Conservation (phyloP, 1,140 invertebrate species). For the Musca vetustissima region DNA sequence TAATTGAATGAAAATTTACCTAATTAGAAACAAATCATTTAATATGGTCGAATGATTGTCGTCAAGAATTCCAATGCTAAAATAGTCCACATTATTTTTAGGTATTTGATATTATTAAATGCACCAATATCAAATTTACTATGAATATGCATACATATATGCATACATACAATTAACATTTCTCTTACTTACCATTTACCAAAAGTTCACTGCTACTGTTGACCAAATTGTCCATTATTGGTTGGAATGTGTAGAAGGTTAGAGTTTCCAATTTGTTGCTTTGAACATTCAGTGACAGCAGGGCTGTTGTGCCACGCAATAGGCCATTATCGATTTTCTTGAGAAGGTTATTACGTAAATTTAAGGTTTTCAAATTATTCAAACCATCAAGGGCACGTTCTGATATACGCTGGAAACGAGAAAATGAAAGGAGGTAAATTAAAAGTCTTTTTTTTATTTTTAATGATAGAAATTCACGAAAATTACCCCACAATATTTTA, state of each 20-base stretch:
- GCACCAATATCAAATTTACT: not conserved
- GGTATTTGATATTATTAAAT: not conserved
- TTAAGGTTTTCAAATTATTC: slow-evolving; percentile 66
- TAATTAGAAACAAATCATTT: too few relatives aligned
- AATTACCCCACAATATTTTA: not conserved
- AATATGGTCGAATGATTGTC: too few relatives aligned
- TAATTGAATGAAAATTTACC: too few relatives aligned
- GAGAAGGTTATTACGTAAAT: slow-evolving; percentile 73
- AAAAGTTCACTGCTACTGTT: slow-evolving; percentile 70
- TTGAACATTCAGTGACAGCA: slow-evolving; percentile 71
- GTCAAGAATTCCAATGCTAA: too few relatives aligned
- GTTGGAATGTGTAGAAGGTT: slow-evolving; percentile 70
- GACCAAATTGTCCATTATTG: slow-evolving; percentile 74
- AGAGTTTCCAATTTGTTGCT: slow-evolving; percentile 73
- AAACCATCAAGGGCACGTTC: slow-evolving; percentile 72
- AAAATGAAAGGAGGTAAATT: slow-evolving; percentile 3
- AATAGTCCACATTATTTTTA: too few relatives aligned
- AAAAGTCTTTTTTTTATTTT: slow-evolving; percentile 6
- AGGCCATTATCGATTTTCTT: slow-evolving; percentile 65
- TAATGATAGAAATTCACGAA: not conserved
- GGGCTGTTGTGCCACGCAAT: slow-evolving; percentile 64
- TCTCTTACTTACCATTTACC: slow-evolving; percentile 76
- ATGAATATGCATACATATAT: not conserved
- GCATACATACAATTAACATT: not conserved
- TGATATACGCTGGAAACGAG: slow-evolving; percentile 61